Base-by-base conservation (phyloP, 2,113 vertebrate genomes). In the Psammodynastes pulverulentus region DNA sequence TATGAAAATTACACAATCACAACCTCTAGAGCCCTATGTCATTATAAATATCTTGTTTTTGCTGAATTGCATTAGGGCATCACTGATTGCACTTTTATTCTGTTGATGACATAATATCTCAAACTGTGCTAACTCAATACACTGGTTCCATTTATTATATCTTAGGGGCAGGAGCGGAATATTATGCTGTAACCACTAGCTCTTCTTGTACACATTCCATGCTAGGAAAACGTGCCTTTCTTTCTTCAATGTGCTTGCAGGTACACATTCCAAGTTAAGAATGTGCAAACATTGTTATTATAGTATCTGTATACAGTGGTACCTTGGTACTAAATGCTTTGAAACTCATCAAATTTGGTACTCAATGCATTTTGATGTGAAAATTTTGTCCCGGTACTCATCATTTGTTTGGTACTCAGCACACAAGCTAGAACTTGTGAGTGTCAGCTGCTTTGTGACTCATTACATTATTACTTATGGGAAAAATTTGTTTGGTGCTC, bases 131-230 rank as follows among this genome's bases (percentile, higher is more conserved):
- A 58, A 43, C 46, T 21, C 43, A 45, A 3, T 45, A 7, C 13
- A 87, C 21, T 26, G 46, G 1, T 34, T 29, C 72, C 4, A n/a
- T 52, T 51, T 90, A n/a, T 48, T 62, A 45, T 67, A 17, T 26
- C 9, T 52, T 26, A 34, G 5, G 62, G 29, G 62, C 5, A 67
- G 12, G 5, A 34, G 15, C 9, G 23, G 85, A 26, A 51, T 56
- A 43, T 13, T 48, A 58, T 10, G 84, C 13, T 88, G 29, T 54
- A 19, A 84, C 0, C 43, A 72, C 39, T 15, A 54, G 21, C 19
- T 91, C 67, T 79, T 49, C n/a, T 52, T 91, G 26, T 46, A 58
- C 91, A 53, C 72, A 90, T 90, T 87, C 89, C 89, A 62, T 88
- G 17, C n/a, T 91, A 51, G 67, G 13, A 53, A 87, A 45, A 45